phyloP scores from a whole-genome alignment of 2,888 invertebrate species.

The Metallyticus violacea region DNA sequence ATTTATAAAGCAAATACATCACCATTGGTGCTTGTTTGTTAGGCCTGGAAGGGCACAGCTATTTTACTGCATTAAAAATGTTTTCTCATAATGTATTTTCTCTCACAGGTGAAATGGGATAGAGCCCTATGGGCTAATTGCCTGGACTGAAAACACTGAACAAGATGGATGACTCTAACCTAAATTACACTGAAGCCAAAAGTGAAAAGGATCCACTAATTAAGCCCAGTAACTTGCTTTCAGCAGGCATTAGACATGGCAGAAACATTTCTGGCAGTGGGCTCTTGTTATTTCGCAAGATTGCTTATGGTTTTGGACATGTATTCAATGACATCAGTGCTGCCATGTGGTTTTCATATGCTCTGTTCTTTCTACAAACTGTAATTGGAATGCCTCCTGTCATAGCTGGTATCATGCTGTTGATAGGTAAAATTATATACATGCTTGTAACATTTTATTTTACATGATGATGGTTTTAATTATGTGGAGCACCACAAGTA shows the following conservation, averaged over 20 bases:
- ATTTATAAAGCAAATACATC: no score
- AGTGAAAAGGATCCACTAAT: neutral
- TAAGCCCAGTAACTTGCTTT: neutral
- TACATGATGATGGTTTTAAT: no score
- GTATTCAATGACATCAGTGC: constrained; percentile 51
- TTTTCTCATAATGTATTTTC: neutral
- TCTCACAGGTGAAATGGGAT: neutral
- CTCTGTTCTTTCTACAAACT: constrained; percentile 46
- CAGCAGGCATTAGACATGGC: neutral
- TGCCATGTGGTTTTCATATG: constrained; percentile 52
- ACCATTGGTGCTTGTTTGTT: no score
- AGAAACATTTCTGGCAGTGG: neutral
- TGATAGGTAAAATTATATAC: constrained; percentile 30
- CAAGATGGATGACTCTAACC: neutral
- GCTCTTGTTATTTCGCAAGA: neutral
- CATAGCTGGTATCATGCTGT: constrained; percentile 32
- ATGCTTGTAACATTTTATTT: no score
- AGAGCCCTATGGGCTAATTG: neutral
- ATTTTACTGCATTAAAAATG: neutral
- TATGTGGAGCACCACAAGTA: no score
- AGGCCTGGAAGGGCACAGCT: no score
- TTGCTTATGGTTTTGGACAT: constrained; percentile 42
- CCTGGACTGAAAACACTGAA: neutral
- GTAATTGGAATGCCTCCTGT: constrained; percentile 34
- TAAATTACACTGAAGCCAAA: neutral